Percentiles rank a stretch among this genome's conserved stretches.
phyloP scores from a whole-genome alignment of 1,140 invertebrate genomes.

The Chrysopa pallens region DNA sequence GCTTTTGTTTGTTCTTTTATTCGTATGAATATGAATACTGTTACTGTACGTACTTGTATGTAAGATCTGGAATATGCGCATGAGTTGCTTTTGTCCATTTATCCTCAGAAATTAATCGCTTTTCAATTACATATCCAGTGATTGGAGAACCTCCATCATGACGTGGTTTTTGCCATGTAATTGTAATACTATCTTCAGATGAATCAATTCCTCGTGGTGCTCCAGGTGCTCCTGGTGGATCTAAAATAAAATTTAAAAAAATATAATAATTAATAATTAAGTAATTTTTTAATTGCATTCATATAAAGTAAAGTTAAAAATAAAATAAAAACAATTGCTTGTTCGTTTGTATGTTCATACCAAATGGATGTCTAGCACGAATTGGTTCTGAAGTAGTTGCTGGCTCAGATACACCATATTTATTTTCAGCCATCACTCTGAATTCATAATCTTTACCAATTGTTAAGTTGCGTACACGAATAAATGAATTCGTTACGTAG shows the following conservation, averaged over 20 bases:
- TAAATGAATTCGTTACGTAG: slow-evolving; percentile 75
- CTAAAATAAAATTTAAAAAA: slow-evolving; percentile 22
- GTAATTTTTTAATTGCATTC: too few relatives aligned
- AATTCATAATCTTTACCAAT: slow-evolving; percentile 91
- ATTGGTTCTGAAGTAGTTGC: slow-evolving; percentile 74
- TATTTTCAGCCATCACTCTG: slow-evolving; percentile 93
- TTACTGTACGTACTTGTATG: slow-evolving; percentile 39
- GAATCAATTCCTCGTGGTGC: slow-evolving; percentile 70
- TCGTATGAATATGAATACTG: neutral
- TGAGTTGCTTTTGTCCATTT: slow-evolving; percentile 84
- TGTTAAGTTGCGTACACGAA: slow-evolving; percentile 76
- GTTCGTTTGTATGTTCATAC: too few relatives aligned
- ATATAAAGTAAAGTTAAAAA: too few relatives aligned
- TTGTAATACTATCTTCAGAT: slow-evolving; percentile 83
- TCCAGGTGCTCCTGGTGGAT: slow-evolving; percentile 79
- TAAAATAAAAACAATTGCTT: too few relatives aligned
- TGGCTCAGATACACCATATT: slow-evolving; percentile 88
- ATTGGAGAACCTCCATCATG: slow-evolving; percentile 86
- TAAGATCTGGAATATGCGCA: slow-evolving; percentile 60
- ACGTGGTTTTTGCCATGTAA: slow-evolving; percentile 83
- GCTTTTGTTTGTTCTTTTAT: neutral
- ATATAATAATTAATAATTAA: too few relatives aligned
- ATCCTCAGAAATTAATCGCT: slow-evolving; percentile 68
- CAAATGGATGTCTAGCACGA: slow-evolving; percentile 88
- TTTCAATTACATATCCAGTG: slow-evolving; percentile 85